Percentiles rank a stretch among this genome's conserved stretches.
These are phyloP conservation scores for Sus scrofa DNA, from an alignment of 2,113 vertebrate species.

Conservation along the genomic window T2T-Sscrofa CM000819.6:89034501-89035000, in stretches of 20 bases:
- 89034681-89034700: slow-evolving; percentile 48
- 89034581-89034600: slow-evolving; percentile 36
- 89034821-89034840: neutral
- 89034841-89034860: neutral
- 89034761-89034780: neutral
- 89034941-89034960: neutral
- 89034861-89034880: slow-evolving; percentile 4
- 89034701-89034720: neutral
- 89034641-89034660: slow-evolving; percentile 28
- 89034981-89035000: neutral
- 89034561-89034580: neutral
- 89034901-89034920: slow-evolving; percentile 27
- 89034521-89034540: neutral
- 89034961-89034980: neutral
- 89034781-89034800: neutral
- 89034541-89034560: neutral
- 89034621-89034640: neutral
- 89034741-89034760: slow-evolving; percentile 45
- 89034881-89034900: neutral
- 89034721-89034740: slow-evolving; percentile 33
- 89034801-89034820: neutral
- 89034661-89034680: slow-evolving; percentile 46
- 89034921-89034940: neutral
- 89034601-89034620: neutral
- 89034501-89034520: neutral